Base-by-base conservation (phyloP, 1,140 invertebrate genomes). In the Cydia splendana region DNA sequence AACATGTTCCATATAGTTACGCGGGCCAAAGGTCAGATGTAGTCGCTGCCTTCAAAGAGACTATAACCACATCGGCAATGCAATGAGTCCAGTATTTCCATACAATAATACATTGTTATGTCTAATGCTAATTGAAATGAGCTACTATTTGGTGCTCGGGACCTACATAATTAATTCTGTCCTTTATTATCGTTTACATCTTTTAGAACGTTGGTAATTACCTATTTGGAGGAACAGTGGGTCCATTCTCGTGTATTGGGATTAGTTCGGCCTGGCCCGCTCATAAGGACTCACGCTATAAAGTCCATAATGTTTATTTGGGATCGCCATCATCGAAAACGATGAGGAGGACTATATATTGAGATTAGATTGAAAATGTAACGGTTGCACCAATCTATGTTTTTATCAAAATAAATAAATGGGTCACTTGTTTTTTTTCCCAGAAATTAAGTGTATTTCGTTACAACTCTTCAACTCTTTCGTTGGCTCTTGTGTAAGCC, bases 91-190 rank as follows among this genome's bases (percentile, higher is more conserved):
- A 87, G 85, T 84, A 89, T 90, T 89, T 87, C 84, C 87, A 89
- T 89, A 90, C 87, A 90, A 90, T 88, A 85, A 85, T 82, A 84
- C 84, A 87, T 90, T 87, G 85, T 87, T 82, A 80, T 74, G 81
- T 84, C 82, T 77, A 67, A 79, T 77, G 79, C 77, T 87, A 87
- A 88, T 86, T 86, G 82, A 82, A 85, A 85, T 86, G 79, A 77
- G 78, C 77, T 77, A 69, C 34, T 45, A 18, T 69, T 67, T 45
- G 15, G 42, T 65, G 57, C 28, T 28, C 42, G 65, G 45, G 20
- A 76, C 34, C 65, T 20, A 76, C 65, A 69, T 38, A 71, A 71
- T 71, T 71, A 71, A 71, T 71, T 20, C 57, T 62, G 67, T 71
- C 30, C 34, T 71, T 69, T 34, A 34, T 12, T 34, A 69, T 69